phyloP scores from a whole-genome alignment of 1,140 invertebrate genomes.

The Pseudomyrmex dendroicus region DNA sequence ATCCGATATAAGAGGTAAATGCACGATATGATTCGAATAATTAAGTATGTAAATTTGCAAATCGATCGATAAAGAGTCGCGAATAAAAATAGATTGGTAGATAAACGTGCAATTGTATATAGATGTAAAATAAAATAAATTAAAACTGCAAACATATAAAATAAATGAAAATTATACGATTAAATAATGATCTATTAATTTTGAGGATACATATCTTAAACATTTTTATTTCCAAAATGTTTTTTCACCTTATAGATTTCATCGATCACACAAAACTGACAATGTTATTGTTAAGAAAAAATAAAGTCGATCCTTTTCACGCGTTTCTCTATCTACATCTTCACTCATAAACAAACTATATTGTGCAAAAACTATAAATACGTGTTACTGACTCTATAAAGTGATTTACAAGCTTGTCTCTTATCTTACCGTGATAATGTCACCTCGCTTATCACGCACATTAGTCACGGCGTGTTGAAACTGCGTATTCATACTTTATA shows the following conservation, averaged over 20 bases:
- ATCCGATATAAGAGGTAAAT: constrained; percentile 13
- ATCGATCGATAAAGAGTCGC: neutral
- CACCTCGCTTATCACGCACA: constrained; percentile 10
- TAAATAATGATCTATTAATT: too few relatives aligned
- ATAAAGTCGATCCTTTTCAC: too few relatives aligned
- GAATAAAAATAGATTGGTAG: neutral
- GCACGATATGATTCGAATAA: constrained; percentile 72
- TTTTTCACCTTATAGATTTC: too few relatives aligned
- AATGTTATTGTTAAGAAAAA: too few relatives aligned
- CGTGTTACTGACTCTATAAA: neutral
- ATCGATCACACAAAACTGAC: too few relatives aligned
- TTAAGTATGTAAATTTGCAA: constrained; percentile 77
- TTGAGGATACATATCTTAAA: too few relatives aligned
- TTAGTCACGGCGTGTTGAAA: neutral
- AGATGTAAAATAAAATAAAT: too few relatives aligned
- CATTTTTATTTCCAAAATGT: too few relatives aligned
- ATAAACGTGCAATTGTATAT: too few relatives aligned
- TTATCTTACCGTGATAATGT: constrained; percentile 1
- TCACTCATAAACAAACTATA: neutral
- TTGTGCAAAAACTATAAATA: constrained; percentile 7
- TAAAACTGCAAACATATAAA: too few relatives aligned
- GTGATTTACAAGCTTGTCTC: constrained; percentile 18
- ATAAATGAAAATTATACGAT: too few relatives aligned
- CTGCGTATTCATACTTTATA: neutral
- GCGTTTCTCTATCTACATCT: too few relatives aligned